Evolutionary conservation across 2,888 invertebrate genomes (phyloP).

Genomic region (Dendrolimus pini): DNA sequence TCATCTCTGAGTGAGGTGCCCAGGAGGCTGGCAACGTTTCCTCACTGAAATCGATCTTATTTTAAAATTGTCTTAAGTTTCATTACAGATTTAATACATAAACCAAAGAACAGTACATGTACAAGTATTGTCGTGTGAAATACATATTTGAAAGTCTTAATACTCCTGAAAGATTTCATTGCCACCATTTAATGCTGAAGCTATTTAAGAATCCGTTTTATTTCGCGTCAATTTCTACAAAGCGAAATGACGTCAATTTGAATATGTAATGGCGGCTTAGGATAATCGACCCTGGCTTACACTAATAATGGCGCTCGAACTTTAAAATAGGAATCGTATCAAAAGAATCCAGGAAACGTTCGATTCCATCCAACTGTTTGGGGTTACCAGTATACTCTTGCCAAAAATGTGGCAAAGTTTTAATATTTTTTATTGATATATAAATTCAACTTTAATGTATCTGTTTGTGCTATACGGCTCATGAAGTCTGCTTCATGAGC

Average conservation of each 20-base stretch:
- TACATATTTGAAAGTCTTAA: not conserved
- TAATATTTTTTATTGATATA: too few species aligned
- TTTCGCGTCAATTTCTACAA: conserved; percentile 74
- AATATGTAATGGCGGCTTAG: conserved; percentile 75
- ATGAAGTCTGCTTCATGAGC: too few species aligned
- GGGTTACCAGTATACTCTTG: not conserved
- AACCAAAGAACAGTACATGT: too few species aligned
- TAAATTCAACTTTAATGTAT: too few species aligned
- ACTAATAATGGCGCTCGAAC: conserved; percentile 70
- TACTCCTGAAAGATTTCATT: conserved; percentile 30
- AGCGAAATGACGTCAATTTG: conserved; percentile 75
- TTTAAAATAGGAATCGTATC: conserved; percentile 67
- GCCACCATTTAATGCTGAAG: conserved; percentile 45
- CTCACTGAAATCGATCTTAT: too few species aligned
- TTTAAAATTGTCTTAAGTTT: too few species aligned
- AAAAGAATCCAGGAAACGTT: conserved; percentile 75
- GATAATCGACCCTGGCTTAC: conserved; percentile 74
- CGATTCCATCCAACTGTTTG: conserved; percentile 32
- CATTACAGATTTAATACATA: too few species aligned
- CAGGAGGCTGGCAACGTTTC: too few species aligned
- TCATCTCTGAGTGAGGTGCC: too few species aligned
- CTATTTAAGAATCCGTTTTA: conserved; percentile 69
- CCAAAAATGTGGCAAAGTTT: not conserved
- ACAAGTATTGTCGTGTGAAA: too few species aligned
- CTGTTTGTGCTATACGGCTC: too few species aligned